Evolutionary conservation across 2,113 vertebrate species (phyloP).

Genomic region (Catharus minimus): DNA sequence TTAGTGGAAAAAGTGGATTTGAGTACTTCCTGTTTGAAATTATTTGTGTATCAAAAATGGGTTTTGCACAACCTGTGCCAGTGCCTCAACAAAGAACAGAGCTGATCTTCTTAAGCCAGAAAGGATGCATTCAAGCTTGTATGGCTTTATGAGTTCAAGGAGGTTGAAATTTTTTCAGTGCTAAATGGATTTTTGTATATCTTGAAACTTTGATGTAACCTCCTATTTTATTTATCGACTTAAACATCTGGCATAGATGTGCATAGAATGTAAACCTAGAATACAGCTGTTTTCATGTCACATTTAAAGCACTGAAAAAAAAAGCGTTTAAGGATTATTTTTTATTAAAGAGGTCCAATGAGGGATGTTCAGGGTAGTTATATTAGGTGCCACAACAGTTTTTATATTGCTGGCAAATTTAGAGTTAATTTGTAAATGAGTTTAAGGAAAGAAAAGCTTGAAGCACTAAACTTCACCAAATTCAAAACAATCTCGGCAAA

Average conservation of each 20-base stretch:
- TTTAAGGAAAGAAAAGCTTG: slow-evolving; percentile 72
- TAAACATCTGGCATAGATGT: slow-evolving; percentile 73
- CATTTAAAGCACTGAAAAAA: slow-evolving; percentile 75
- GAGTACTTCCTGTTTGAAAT: slow-evolving; percentile 71
- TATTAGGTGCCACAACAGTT: slow-evolving; percentile 72
- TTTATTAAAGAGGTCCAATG: slow-evolving; percentile 67
- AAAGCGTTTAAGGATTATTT: slow-evolving; percentile 59
- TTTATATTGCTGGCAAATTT: slow-evolving; percentile 72
- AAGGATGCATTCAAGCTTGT: slow-evolving; percentile 67
- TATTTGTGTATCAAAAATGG: slow-evolving; percentile 71
- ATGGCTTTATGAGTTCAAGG: slow-evolving; percentile 72
- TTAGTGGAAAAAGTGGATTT: slow-evolving; percentile 72
- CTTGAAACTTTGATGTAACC: slow-evolving; percentile 70
- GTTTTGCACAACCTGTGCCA: slow-evolving; percentile 75
- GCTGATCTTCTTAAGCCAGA: slow-evolving; percentile 70
- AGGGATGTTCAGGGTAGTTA: slow-evolving; percentile 73
- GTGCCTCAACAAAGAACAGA: slow-evolving; percentile 75
- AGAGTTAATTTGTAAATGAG: slow-evolving; percentile 69
- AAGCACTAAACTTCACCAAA: slow-evolving; percentile 75
- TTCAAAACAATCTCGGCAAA: slow-evolving; percentile 70
- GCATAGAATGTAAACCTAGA: slow-evolving; percentile 69
- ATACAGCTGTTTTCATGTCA: slow-evolving; percentile 66
- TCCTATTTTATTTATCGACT: slow-evolving; percentile 72
- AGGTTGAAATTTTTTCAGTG: slow-evolving; percentile 68
- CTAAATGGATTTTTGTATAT: slow-evolving; percentile 71